Conservation (phyloP, 2,888 invertebrate species). For the Silvanus unidentatus region DNA sequence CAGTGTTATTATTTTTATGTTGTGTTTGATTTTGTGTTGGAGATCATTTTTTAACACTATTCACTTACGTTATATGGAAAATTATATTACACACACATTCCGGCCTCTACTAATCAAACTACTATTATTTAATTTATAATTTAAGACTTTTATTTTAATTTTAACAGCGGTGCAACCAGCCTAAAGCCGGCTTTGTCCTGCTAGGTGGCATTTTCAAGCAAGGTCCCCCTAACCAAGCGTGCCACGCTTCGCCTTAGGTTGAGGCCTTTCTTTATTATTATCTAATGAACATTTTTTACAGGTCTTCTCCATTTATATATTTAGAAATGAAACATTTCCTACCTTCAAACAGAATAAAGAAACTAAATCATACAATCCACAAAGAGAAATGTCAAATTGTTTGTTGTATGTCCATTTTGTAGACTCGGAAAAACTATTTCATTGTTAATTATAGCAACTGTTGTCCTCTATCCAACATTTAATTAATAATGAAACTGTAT, state of each 20-base stretch:
- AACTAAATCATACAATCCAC: neutral
- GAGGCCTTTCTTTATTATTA: constrained; percentile 30
- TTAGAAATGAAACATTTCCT: neutral
- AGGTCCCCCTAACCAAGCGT: constrained; percentile 35
- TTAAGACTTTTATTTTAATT: constrained; percentile 6
- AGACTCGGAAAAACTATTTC: no score
- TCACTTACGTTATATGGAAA: no score
- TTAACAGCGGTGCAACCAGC: constrained; percentile 39
- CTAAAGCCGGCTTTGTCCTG: constrained; percentile 33
- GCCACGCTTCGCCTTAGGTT: constrained; percentile 37
- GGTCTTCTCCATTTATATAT: constrained; percentile 8
- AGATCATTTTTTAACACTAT: neutral
- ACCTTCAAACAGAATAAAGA: no score
- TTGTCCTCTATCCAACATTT: no score
- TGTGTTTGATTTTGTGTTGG: constrained; percentile 12
- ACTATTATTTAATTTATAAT: neutral
- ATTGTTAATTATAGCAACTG: no score
- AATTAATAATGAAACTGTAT: no score
- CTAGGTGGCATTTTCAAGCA: constrained; percentile 34
- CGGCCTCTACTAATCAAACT: neutral
- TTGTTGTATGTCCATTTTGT: no score
- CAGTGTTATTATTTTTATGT: constrained; percentile 1
- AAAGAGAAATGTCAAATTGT: neutral
- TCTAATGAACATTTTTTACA: constrained; percentile 18
- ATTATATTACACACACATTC: no score